Conservation (phyloP, 2,888 invertebrate genomes). For the Acronicta leporina region DNA sequence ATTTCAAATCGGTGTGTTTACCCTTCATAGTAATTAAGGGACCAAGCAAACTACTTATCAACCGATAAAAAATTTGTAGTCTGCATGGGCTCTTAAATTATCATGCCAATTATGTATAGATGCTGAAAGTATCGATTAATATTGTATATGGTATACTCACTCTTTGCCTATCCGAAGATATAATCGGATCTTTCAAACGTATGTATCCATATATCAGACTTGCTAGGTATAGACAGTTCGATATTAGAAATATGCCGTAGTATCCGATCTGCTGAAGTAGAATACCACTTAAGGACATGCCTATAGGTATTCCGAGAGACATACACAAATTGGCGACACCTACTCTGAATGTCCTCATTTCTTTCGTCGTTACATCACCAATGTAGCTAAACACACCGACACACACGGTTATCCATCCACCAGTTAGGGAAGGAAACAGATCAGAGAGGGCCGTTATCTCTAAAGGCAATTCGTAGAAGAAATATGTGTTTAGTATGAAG, state of each 20-base stretch:
- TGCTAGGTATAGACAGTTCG: conserved; percentile 85
- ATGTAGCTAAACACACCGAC: conserved; percentile 91
- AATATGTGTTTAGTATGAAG: conserved; percentile 88
- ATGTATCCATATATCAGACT: conserved; percentile 87
- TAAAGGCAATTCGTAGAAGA: conserved; percentile 89
- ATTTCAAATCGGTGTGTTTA: no score
- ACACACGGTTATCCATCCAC: conserved; percentile 90
- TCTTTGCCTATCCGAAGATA: conserved; percentile 78
- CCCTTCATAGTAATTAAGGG: no score
- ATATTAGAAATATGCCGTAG: conserved; percentile 86
- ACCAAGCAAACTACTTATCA: no score
- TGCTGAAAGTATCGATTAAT: conserved; percentile 12
- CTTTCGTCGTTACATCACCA: conserved; percentile 89
- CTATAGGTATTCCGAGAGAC: conserved; percentile 90
- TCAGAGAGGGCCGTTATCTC: conserved; percentile 88
- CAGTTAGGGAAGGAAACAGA: conserved; percentile 88
- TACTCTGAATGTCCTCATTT: conserved; percentile 90
- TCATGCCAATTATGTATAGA: not conserved
- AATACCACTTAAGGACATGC: conserved; percentile 89
- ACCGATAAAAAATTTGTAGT: no score
- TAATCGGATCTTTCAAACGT: conserved; percentile 81
- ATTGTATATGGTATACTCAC: conserved; percentile 68
- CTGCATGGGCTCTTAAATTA: no score
- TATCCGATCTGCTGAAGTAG: conserved; percentile 85
- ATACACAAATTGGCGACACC: conserved; percentile 90